These are phyloP conservation scores for Calameuta pallipes DNA, from an alignment of 2,888 invertebrate genomes.

Conservation along the genomic window DNA sequence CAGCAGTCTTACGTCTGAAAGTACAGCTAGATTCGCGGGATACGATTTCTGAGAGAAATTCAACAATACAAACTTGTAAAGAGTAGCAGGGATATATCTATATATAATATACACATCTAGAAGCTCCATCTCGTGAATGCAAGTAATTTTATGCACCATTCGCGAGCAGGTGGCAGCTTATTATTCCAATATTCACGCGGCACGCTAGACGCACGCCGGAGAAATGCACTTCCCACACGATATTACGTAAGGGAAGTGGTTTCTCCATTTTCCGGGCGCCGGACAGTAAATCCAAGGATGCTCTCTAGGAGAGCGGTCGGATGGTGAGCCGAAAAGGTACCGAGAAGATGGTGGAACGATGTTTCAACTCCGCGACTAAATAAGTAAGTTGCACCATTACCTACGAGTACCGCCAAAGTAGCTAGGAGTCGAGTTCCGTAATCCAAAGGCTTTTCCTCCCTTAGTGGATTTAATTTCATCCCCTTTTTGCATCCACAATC, in stretches of 20 bases:
- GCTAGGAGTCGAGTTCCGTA: neutral
- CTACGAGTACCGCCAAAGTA: slow-evolving; percentile 9
- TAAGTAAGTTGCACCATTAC: slow-evolving; percentile 33
- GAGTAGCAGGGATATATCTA: neutral
- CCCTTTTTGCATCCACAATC: neutral
- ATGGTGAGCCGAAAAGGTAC: slow-evolving; percentile 20
- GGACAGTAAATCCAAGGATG: slow-evolving; percentile 34
- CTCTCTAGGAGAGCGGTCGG: slow-evolving; percentile 9
- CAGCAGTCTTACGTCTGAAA: neutral
- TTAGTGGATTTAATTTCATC: slow-evolving; percentile 21
- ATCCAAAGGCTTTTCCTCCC: slow-evolving; percentile 21
- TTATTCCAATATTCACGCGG: slow-evolving; percentile 12
- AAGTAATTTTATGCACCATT: neutral
- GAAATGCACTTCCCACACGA: slow-evolving; percentile 21
- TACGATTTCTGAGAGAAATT: neutral
- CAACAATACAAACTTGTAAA: neutral
- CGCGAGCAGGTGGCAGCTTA: slow-evolving; percentile 5
- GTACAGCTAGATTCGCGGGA: neutral
- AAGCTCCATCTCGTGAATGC: neutral
- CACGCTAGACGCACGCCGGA: neutral
- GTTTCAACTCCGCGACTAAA: slow-evolving; percentile 43
- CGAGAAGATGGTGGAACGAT: slow-evolving; percentile 37
- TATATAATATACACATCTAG: neutral
- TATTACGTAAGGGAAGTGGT: slow-evolving; percentile 37
- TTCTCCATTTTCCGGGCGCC: slow-evolving; percentile 32